These are phyloP conservation scores for Rhinogobio ventralis DNA, from an alignment of 2,797 vertebrate genomes.

Conservation along the genomic window DNA sequence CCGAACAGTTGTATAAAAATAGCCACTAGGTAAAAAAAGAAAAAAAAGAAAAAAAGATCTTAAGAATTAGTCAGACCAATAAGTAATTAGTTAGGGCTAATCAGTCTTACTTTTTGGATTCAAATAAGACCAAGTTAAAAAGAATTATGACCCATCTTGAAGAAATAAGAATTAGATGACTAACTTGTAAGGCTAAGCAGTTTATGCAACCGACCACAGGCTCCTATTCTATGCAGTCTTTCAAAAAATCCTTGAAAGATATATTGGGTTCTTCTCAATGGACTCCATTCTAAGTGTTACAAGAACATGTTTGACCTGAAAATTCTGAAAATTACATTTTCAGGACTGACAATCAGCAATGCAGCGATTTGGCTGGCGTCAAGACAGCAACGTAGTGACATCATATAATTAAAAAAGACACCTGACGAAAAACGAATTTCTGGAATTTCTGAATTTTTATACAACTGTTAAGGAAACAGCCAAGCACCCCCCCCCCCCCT, in stretches of 20 bases:
- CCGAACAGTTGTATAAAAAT: neutral
- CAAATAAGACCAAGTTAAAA: neutral
- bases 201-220: neutral
- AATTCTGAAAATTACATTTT: too few relatives aligned
- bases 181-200: neutral
- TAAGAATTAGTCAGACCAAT: neutral
- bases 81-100: neutral
- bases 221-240: neutral
- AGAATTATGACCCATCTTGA: neutral
- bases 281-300: neutral
- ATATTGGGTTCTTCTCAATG: slow-evolving; percentile 2
- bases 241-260: slow-evolving; percentile 7
- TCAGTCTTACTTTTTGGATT: neutral
- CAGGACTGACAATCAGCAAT: too few relatives aligned
- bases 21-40: too few relatives aligned
- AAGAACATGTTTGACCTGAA: neutral
- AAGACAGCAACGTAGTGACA: too few relatives aligned
- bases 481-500: too few relatives aligned
- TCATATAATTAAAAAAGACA: too few relatives aligned
- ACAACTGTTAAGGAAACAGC: too few relatives aligned
- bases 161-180: neutral
- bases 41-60: too few relatives aligned
- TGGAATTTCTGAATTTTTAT: too few relatives aligned
- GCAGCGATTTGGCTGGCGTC: too few relatives aligned
- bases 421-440: too few relatives aligned